These are phyloP conservation scores for Thaleichthys pacificus DNA, from an alignment of 2,797 vertebrate genomes.

Conservation along the genomic window DNA sequence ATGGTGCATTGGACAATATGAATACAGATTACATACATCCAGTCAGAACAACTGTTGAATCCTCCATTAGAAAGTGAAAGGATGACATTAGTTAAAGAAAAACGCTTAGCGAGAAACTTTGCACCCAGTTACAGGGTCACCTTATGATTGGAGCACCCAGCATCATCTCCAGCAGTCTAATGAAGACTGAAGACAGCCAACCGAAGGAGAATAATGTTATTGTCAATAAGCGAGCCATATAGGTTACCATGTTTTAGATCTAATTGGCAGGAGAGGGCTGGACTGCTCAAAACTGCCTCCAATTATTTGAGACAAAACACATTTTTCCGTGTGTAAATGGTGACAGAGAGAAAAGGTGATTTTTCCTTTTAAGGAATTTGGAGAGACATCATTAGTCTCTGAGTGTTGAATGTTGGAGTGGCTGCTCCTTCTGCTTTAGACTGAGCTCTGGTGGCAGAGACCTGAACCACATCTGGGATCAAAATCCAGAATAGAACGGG, in stretches of 20 bases:
- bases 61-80: neutral
- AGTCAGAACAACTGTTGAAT: neutral
- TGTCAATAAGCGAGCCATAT: constrained; percentile 33
- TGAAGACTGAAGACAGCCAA: constrained; percentile 24
- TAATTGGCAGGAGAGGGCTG: constrained; percentile 43
- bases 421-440: constrained; percentile 73
- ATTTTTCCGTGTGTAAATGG: constrained; percentile 51
- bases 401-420: constrained; percentile 19
- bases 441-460: constrained; percentile 78
- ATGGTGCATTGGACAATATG: too few species aligned
- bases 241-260: constrained; percentile 45
- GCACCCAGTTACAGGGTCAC: neutral
- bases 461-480: constrained; percentile 58
- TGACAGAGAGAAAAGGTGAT: constrained; percentile 48
- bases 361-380: constrained; percentile 44
- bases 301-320: constrained; percentile 64
- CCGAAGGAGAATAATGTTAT: constrained; percentile 14
- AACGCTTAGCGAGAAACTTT: neutral
- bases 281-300: constrained; percentile 48
- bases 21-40: too few species aligned
- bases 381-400: constrained; percentile 39
- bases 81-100: neutral
- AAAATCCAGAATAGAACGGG: neutral
- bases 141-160: constrained; percentile 1
- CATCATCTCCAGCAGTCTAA: constrained; percentile 16